Evolutionary conservation across 1,140 invertebrate species (phyloP), one percentile per base, ranked within the genome.

Genomic region (Magallana ariakensis): DNA sequence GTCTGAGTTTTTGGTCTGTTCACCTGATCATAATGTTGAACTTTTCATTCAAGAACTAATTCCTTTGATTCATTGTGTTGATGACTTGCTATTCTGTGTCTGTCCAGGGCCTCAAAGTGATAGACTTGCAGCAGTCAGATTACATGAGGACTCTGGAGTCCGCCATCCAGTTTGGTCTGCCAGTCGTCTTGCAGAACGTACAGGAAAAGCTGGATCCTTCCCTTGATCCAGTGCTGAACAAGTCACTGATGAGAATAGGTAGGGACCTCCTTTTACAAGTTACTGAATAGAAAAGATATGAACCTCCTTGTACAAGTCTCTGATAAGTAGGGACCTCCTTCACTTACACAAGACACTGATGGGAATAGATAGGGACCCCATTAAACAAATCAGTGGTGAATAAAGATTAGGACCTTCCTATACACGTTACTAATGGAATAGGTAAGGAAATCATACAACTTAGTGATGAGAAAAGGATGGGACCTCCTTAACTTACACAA

Each of bases 91-190:
- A 46, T 46, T 46, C 33, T 46, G 33, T 46, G 33, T 46, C 33
- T 46, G 88, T 88, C 22, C 90, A 95, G 95, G 94, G 95, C n/a
- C 94, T 97, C 33, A 95, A 96, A 94, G 95, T 97, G 4, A 96
- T 97, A 62, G 97, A 98, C 94, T 96, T 97, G 90, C 96, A 97
- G 53, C 96, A 96, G 94, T 94, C 95, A 0, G 96, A 97, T 93
- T 98, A 96, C 93, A 96, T 97, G 92, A 96, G 95, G 86, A 95
- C 96, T 53, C 94, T 98, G 87, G 97, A 98, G 94, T 92, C 92
- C 0, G 97, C 97, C 83, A 94, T 95, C 46, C 93, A 93, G 91
- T 92, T 93, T 89, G 95, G 95, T 26, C 57, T 93, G 85, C 95
- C 95, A n/a, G 94, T 95, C 7, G 80, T 95, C 33, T 90, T 95